A percentile compares a stretch with the other conserved stretches of the same genome.
Evolutionary conservation across 2,888 invertebrate genomes (phyloP).

Genomic region (Sinohyriopsis cumingii): DNA sequence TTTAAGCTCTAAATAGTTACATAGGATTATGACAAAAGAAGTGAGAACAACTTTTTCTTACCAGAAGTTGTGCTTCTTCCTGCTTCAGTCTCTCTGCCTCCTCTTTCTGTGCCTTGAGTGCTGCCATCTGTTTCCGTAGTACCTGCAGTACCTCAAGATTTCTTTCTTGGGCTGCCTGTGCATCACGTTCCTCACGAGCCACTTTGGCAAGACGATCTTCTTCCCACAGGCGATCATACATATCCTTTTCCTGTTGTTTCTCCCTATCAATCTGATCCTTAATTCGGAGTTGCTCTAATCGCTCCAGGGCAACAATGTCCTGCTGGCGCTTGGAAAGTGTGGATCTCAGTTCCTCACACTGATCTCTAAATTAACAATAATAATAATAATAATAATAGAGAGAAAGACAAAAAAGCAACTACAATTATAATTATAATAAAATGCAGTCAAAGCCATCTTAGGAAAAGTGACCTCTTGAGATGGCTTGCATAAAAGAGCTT

Average conservation of each 20-base stretch:
- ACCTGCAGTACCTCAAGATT: slow-evolving; percentile 64
- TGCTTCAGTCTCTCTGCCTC: slow-evolving; percentile 62
- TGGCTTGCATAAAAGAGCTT: too few relatives aligned
- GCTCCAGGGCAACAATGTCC: slow-evolving; percentile 67
- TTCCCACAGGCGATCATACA: slow-evolving; percentile 70
- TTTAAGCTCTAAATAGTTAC: not conserved
- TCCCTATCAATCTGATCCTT: slow-evolving; percentile 54
- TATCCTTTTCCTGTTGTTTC: slow-evolving; percentile 59
- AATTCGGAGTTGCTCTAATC: slow-evolving; percentile 59
- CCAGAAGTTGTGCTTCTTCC: slow-evolving; percentile 68
- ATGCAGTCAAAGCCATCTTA: too few relatives aligned
- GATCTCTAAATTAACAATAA: slow-evolving; percentile 49
- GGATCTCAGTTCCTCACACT: slow-evolving; percentile 70
- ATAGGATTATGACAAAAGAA: not conserved
- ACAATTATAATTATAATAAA: too few relatives aligned
- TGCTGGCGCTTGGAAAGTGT: slow-evolving; percentile 68
- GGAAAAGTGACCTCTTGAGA: too few relatives aligned
- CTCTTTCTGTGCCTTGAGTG: slow-evolving; percentile 65
- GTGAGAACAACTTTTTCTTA: slow-evolving; percentile 24
- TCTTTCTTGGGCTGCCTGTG: slow-evolving; percentile 57
- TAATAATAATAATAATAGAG: too few relatives aligned
- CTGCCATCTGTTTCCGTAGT: slow-evolving; percentile 68
- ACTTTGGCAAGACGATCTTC: slow-evolving; percentile 69
- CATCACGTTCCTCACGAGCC: slow-evolving; percentile 67
- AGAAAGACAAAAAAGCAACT: too few relatives aligned